A percentile compares a stretch with the other conserved stretches of the same genome.
Conservation (phyloP, 92 coral and sea anemone species). For the Meandrina meandrites region DNA sequence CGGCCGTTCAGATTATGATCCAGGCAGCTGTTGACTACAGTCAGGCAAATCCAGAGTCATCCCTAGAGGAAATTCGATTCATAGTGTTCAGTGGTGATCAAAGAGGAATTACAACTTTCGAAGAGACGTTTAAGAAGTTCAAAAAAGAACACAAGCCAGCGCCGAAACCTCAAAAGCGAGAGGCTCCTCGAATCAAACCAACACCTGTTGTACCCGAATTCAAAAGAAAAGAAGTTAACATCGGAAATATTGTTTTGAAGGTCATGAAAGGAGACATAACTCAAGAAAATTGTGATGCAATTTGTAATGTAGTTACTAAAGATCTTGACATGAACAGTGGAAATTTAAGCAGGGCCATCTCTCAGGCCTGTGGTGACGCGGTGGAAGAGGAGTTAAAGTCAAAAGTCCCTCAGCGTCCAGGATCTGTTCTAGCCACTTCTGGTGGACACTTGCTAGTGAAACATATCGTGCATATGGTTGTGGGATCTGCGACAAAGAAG, state of each 20-base stretch:
- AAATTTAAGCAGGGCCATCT: constrained; percentile 22
- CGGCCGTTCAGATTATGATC: constrained; percentile 32
- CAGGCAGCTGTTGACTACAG: constrained; percentile 30
- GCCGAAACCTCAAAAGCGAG: neutral
- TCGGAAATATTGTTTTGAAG: neutral
- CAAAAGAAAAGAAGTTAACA: neutral
- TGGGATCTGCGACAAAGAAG: constrained; percentile 20
- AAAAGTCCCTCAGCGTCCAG: neutral
- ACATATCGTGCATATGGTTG: constrained; percentile 30
- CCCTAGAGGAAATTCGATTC: constrained; percentile 35
- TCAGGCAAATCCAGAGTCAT: constrained; percentile 29
- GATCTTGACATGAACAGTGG: constrained; percentile 35
- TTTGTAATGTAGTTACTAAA: constrained; percentile 22
- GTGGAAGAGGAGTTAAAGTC: constrained; percentile 14
- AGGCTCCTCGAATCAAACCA: neutral
- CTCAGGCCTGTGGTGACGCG: neutral
- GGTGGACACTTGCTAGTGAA: constrained; percentile 2
- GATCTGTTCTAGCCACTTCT: constrained; percentile 10
- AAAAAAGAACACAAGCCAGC: neutral
- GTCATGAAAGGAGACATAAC: constrained; percentile 32
- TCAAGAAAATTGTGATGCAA: constrained; percentile 13
- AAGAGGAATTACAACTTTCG: constrained; percentile 2
- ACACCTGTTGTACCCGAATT: neutral
- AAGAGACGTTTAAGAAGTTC: constrained; percentile 26
- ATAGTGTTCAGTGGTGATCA: constrained; percentile 27